phyloP scores from a whole-genome alignment of 2,113 vertebrate species.

The Hiodon tergisus region DNA sequence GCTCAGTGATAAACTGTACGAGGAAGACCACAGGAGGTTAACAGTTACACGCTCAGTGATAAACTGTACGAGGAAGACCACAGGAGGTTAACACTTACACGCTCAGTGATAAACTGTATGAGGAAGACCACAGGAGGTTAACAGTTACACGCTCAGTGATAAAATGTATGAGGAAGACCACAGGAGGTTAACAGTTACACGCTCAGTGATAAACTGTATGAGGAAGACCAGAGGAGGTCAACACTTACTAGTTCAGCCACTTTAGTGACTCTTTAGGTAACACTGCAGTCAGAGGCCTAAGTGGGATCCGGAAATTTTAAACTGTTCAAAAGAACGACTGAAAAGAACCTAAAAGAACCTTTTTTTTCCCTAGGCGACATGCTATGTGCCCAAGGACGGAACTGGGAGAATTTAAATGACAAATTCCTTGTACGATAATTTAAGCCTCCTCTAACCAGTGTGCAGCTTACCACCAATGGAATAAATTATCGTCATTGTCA shows the following conservation, averaged over 20 bases:
- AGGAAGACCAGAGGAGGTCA: background rate
- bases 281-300: background rate
- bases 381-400: background rate
- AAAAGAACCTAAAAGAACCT: background rate
- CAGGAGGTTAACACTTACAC: too few species aligned
- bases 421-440: constrained; percentile 12
- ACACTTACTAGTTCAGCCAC: too few species aligned
- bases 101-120: too few species aligned
- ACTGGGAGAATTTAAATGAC: constrained; percentile 14
- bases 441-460: background rate
- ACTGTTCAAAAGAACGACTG: constrained; percentile 2
- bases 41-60: too few species aligned
- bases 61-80: too few species aligned
- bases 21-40: too few species aligned
- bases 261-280: background rate
- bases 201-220: too few species aligned
- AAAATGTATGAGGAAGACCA: too few species aligned
- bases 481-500: constrained; percentile 4
- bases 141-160: too few species aligned
- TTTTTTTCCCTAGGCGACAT: background rate
- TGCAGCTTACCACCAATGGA: background rate
- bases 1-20: too few species aligned
- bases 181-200: too few species aligned
- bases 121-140: too few species aligned
- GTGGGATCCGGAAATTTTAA: background rate